Conservation (phyloP, 2,888 invertebrate species). For the Notodonta dromedarius region DNA sequence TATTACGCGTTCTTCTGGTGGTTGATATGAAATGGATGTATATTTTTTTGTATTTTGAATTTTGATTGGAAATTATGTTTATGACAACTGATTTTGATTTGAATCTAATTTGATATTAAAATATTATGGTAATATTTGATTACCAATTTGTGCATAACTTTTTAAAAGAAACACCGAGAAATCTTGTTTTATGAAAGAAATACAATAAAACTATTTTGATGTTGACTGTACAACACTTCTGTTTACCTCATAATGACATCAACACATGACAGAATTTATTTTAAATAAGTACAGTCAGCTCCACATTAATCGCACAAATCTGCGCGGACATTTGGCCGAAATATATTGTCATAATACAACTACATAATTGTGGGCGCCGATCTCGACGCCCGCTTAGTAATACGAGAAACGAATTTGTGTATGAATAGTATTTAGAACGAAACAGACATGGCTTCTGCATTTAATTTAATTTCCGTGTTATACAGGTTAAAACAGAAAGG, state of each 20-base stretch:
- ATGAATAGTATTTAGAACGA: neutral
- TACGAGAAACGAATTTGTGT: slow-evolving; percentile 17
- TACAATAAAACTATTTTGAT: no score
- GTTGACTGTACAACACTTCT: no score
- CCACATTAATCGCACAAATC: slow-evolving; percentile 28
- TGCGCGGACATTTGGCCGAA: slow-evolving; percentile 33
- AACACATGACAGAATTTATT: no score
- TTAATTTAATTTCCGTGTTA: no score
- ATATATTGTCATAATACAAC: slow-evolving; percentile 56
- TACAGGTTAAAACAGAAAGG: no score
- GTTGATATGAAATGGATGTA: slow-evolving; percentile 1
- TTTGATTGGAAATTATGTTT: slow-evolving; percentile 9
- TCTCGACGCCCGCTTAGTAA: slow-evolving; percentile 35
- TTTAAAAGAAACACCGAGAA: no score
- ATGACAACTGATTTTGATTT: neutral
- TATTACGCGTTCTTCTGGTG: slow-evolving; percentile 48
- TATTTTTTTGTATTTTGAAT: slow-evolving; percentile 11
- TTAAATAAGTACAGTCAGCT: slow-evolving; percentile 20
- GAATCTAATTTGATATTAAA: neutral
- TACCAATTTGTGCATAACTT: neutral
- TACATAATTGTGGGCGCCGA: slow-evolving; percentile 47
- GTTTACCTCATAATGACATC: no score
- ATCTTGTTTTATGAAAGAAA: no score
- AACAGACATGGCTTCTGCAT: no score
- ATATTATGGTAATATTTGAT: neutral